phyloP scores from a whole-genome alignment of 2,797 vertebrate species.

The Oreochromis grahami region DNA sequence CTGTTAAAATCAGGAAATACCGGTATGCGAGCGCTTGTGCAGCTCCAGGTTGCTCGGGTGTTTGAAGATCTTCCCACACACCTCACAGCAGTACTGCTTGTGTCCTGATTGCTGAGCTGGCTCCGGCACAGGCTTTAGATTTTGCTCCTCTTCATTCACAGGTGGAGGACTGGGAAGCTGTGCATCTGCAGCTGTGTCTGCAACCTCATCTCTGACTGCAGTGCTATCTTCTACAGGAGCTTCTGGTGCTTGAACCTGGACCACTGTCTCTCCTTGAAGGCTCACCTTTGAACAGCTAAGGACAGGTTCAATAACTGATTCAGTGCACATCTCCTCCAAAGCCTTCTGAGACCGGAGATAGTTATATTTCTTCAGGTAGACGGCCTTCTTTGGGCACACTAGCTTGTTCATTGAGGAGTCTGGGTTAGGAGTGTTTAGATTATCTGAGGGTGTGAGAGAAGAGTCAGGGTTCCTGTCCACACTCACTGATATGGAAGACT shows the following conservation, averaged over 20 bases:
- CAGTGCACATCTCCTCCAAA: slow-evolving; percentile 71
- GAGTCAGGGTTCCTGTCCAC: slow-evolving; percentile 65
- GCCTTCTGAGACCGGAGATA: slow-evolving; percentile 87
- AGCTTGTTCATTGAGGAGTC: slow-evolving; percentile 65
- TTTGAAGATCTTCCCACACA: slow-evolving; percentile 94
- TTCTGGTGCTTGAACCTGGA: slow-evolving; percentile 36
- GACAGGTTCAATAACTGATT: slow-evolving; percentile 54
- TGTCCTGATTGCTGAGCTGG: slow-evolving; percentile 67
- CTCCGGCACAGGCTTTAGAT: slow-evolving; percentile 5
- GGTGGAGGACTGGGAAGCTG: slow-evolving; percentile 38
- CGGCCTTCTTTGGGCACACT: slow-evolving; percentile 85
- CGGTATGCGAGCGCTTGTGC: slow-evolving; percentile 95
- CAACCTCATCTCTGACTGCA: slow-evolving; percentile 14
- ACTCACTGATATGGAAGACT: slow-evolving; percentile 27
- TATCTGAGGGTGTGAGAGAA: slow-evolving; percentile 72
- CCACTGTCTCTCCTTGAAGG: slow-evolving; percentile 33
- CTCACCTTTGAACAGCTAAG: slow-evolving; percentile 58
- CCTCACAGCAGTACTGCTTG: slow-evolving; percentile 86
- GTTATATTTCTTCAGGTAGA: slow-evolving; percentile 93
- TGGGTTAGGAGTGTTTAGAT: slow-evolving; percentile 55
- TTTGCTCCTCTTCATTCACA: slow-evolving; percentile 42
- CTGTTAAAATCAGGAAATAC: slow-evolving; percentile 30
- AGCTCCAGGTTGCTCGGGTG: slow-evolving; percentile 98
- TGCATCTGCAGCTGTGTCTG: slow-evolving; percentile 14
- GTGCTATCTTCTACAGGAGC: slow-evolving; percentile 17